Percentiles rank a stretch among this genome's conserved stretches.
phyloP scores from a whole-genome alignment of 2,888 invertebrate genomes.

The Molorchus minor region DNA sequence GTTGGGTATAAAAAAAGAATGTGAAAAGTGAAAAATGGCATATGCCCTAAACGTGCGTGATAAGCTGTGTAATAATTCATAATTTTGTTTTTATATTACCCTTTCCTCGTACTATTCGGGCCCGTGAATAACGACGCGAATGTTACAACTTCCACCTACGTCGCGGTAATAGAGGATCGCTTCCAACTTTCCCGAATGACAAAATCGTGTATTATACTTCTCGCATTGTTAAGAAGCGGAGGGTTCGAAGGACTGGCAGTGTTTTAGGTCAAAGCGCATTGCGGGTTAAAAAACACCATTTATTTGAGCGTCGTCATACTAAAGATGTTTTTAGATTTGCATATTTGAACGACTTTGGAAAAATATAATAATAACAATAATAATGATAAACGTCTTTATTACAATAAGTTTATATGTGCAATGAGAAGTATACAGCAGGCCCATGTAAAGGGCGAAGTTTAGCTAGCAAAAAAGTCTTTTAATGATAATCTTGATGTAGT shows the following conservation, averaged over 20 bases:
- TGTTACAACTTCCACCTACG: conserved; percentile 13
- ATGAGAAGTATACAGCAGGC: too few relatives aligned
- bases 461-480: too few relatives aligned
- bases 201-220: conserved; percentile 29
- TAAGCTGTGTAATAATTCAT: conserved; percentile 8
- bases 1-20: background rate
- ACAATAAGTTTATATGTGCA: too few relatives aligned
- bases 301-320: too few relatives aligned
- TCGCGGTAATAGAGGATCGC: conserved; percentile 17
- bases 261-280: conserved; percentile 8
- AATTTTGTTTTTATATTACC: conserved; percentile 12
- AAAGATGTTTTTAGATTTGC: too few relatives aligned
- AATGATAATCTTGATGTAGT: too few relatives aligned
- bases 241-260: conserved; percentile 10
- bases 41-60: background rate
- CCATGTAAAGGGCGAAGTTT: too few relatives aligned
- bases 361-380: too few relatives aligned
- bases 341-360: too few relatives aligned
- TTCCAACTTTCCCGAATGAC: conserved; percentile 33
- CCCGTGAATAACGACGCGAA: background rate
- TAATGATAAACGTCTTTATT: too few relatives aligned
- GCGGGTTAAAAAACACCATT: background rate
- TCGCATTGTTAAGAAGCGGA: conserved; percentile 17
- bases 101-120: conserved; percentile 1
- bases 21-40: background rate